A percentile compares a stretch with the other conserved stretches of the same genome.
phyloP scores from a whole-genome alignment of 2,888 invertebrate genomes.

The Carpatolechia fugitivella region DNA sequence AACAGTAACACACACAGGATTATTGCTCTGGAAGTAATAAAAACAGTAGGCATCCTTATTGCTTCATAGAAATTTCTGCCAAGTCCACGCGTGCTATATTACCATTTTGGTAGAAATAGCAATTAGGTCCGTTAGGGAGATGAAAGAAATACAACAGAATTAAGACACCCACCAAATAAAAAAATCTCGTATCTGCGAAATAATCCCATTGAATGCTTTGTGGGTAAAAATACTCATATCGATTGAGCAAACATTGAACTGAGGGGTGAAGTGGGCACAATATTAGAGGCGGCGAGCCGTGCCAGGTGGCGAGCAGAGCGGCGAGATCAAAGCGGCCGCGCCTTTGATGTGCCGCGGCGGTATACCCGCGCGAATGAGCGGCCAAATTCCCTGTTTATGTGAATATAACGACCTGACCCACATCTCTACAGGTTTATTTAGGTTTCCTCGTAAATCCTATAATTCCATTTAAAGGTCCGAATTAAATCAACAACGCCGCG shows the following conservation, averaged over 20 bases:
- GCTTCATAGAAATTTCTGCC: too few species aligned
- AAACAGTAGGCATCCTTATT: too few species aligned
- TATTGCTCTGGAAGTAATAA: too few species aligned
- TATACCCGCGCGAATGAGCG: not conserved
- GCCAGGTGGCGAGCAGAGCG: slow-evolving; percentile 34
- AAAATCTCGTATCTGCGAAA: not conserved
- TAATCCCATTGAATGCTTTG: not conserved
- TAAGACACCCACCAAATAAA: not conserved
- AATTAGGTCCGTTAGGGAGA: too few species aligned
- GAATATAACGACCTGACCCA: not conserved
- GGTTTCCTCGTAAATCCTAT: not conserved
- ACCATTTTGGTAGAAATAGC: too few species aligned
- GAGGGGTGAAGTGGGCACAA: slow-evolving; percentile 28
- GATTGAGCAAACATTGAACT: not conserved
- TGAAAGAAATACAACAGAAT: too few species aligned
- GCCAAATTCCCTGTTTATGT: not conserved
- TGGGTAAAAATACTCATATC: not conserved
- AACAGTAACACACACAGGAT: too few species aligned
- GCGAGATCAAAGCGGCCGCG: slow-evolving; percentile 50
- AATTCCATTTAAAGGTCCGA: too few species aligned
- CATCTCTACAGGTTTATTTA: not conserved
- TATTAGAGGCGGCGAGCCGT: slow-evolving; percentile 44
- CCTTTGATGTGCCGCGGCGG: slow-evolving; percentile 56
- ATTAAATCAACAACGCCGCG: too few species aligned
- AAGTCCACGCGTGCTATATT: too few species aligned